Evolutionary conservation across 2,113 vertebrate species (phyloP).

Genomic region (Gambusia affinis): DNA sequence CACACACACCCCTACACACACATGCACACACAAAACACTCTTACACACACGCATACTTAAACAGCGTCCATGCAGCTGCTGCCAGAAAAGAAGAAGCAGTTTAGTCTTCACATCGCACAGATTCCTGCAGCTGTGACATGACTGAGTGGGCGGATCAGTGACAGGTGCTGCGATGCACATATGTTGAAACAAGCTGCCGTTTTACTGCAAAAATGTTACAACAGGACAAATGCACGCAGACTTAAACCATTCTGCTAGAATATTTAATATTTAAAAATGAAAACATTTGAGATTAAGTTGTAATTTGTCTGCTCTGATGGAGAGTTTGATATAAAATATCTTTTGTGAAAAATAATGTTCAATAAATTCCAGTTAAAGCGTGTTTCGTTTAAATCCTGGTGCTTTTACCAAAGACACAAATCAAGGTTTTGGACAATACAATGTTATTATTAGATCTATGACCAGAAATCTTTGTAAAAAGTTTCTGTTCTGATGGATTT

Average conservation of each 20-base stretch:
- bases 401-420: background rate
- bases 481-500: background rate
- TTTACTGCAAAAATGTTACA: background rate
- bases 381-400: background rate
- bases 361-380: background rate
- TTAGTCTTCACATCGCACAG: conserved; percentile 18
- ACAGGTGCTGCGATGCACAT: conserved; percentile 34
- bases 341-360: background rate
- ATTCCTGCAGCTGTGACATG: conserved; percentile 41
- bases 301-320: background rate
- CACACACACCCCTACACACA: conserved; percentile 11
- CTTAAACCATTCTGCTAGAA: background rate
- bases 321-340: background rate
- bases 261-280: background rate
- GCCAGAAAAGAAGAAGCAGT: conserved; percentile 22
- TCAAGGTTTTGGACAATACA: background rate
- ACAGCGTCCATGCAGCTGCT: conserved; percentile 60
- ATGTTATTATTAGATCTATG: background rate
- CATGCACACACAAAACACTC: conserved; percentile 19
- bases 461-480: background rate
- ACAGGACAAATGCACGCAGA: background rate
- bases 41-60: background rate
- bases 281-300: background rate
- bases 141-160: conserved; percentile 34
- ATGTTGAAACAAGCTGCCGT: conserved; percentile 26